Evolutionary conservation across 1,140 invertebrate genomes (phyloP).

Genomic region (Tetraneura akinire): DNA sequence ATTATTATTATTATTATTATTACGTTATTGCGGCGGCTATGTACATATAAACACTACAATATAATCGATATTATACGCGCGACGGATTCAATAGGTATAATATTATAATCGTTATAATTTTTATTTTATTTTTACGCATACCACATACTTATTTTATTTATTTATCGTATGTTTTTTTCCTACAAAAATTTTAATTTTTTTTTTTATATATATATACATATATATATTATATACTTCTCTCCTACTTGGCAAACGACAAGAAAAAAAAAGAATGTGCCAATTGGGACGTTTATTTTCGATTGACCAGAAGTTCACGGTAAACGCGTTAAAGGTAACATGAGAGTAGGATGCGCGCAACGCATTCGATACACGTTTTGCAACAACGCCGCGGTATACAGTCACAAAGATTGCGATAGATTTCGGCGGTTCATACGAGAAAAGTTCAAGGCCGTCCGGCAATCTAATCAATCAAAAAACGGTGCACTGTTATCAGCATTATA

Average conservation of each 20-base stretch:
- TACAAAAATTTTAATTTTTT: background rate
- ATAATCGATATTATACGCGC: too few species aligned
- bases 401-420: background rate
- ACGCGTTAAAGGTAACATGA: constrained; percentile 24
- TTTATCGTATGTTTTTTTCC: background rate
- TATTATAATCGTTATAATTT: too few species aligned
- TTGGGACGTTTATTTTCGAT: constrained; percentile 51
- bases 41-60: too few species aligned
- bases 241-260: constrained; percentile 37
- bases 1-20: too few species aligned
- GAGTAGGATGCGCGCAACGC: background rate
- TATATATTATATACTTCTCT: too few species aligned
- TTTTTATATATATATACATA: background rate
- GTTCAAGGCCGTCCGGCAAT: constrained; percentile 36
- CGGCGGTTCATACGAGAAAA: constrained; percentile 7
- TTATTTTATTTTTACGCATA: too few species aligned
- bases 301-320: constrained; percentile 39
- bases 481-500: background rate
- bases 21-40: too few species aligned
- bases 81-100: too few species aligned
- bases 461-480: background rate
- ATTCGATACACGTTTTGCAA: background rate
- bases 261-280: constrained; percentile 50
- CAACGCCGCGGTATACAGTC: background rate
- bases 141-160: background rate